Evolutionary conservation across 53 echinoderm and acorn worm species (phyloP).

Genomic region (Mesocentrotus franciscanus): DNA sequence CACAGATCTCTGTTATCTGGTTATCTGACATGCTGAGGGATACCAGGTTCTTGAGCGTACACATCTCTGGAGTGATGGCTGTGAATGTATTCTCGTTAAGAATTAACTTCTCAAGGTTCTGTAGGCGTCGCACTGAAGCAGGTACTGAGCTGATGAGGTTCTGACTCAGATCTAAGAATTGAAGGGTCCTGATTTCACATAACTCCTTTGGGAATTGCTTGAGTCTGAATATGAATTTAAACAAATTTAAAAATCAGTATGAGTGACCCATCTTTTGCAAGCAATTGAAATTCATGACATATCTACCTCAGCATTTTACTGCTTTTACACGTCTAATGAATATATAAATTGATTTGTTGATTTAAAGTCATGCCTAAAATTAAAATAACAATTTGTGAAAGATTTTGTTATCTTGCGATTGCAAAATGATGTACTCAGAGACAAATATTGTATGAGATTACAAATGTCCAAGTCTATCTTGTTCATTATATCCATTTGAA

Average conservation of each 20-base stretch:
- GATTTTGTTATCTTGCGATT: too few relatives aligned
- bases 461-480: too few relatives aligned
- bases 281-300: not conserved
- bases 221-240: conserved; percentile 19
- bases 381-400: too few relatives aligned
- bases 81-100: conserved; percentile 81
- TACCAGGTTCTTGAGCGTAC: conserved; percentile 70
- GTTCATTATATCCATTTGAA: too few relatives aligned
- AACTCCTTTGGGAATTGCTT: conserved; percentile 84
- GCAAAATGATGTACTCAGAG: too few relatives aligned
- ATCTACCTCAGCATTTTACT: not conserved
- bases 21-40: conserved; percentile 85
- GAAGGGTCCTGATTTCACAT: conserved; percentile 76
- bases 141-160: conserved; percentile 77
- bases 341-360: too few relatives aligned
- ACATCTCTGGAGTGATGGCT: conserved; percentile 81
- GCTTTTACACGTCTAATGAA: too few relatives aligned
- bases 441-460: too few relatives aligned
- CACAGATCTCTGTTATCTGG: conserved; percentile 77
- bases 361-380: too few relatives aligned
- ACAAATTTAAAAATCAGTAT: not conserved
- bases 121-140: conserved; percentile 72
- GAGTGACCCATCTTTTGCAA: not conserved
- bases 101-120: conserved; percentile 72
- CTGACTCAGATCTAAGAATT: conserved; percentile 76